A percentile compares a stretch with the other conserved stretches of the same genome.
These are phyloP conservation scores for Drosophila paulistorum DNA, from an alignment of 1,140 invertebrate species.

Conservation along the genomic window DNA sequence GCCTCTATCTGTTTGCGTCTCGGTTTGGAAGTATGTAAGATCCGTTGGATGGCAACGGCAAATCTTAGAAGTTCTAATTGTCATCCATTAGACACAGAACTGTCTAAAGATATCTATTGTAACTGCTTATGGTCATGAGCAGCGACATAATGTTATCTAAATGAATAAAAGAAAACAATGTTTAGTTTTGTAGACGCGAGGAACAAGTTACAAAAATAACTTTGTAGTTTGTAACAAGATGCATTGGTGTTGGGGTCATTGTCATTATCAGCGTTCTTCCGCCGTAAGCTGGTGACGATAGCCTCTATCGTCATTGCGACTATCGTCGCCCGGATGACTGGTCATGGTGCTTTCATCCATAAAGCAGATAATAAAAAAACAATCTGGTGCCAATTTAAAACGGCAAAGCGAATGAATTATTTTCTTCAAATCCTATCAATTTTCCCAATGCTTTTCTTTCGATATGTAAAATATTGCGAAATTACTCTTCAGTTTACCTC, in stretches of 20 bases:
- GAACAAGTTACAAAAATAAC: neutral
- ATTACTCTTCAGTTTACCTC: no score
- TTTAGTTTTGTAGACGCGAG: neutral
- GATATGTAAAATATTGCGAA: no score
- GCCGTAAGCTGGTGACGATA: slow-evolving; percentile 7
- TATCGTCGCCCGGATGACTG: slow-evolving; percentile 12
- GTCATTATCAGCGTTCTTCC: slow-evolving; percentile 1
- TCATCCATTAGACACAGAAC: slow-evolving; percentile 7
- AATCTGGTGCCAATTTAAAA: neutral
- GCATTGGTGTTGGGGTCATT: slow-evolving; percentile 2
- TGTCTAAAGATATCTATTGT: neutral
- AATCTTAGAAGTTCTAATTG: slow-evolving; percentile 2
- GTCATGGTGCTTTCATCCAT: neutral
- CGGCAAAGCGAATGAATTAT: neutral
- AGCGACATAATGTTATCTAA: slow-evolving; percentile 12
- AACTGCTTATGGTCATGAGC: neutral
- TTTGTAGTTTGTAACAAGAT: neutral
- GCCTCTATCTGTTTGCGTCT: neutral
- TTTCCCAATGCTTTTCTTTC: no score
- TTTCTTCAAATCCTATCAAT: neutral
- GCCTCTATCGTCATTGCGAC: neutral
- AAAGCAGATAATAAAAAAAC: neutral
- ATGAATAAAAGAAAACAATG: neutral
- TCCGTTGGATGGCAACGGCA: neutral
- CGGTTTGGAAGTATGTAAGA: neutral